A percentile compares a stretch with the other conserved stretches of the same genome.
These are phyloP conservation scores for Saguinus imperator DNA, from an alignment of 2,113 vertebrate species.

Conservation along the genomic window DNA sequence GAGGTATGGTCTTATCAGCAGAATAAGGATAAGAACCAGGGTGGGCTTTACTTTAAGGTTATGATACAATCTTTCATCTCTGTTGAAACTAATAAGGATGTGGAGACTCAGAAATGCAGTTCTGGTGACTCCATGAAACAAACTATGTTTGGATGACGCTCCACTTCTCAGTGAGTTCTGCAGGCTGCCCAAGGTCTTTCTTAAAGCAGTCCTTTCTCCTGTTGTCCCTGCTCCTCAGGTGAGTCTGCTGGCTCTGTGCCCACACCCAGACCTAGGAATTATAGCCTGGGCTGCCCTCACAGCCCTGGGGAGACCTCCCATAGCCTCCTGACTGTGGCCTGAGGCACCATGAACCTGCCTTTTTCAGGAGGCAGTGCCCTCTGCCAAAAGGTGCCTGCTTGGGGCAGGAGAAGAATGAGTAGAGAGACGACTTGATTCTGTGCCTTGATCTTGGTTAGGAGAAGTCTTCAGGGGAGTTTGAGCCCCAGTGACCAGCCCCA, in stretches of 20 bases:
- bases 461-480: background rate
- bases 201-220: background rate
- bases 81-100: background rate
- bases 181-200: background rate
- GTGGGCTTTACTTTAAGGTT: background rate
- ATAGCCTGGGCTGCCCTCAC: background rate
- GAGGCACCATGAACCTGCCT: background rate
- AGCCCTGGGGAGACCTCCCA: background rate
- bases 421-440: conserved; percentile 12
- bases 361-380: background rate
- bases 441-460: conserved; percentile 34
- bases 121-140: background rate
- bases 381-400: background rate
- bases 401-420: background rate
- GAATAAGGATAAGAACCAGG: background rate
- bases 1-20: background rate
- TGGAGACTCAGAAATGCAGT: background rate
- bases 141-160: background rate
- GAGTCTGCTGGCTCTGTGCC: conserved; percentile 32
- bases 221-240: background rate
- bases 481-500: conserved; percentile 38
- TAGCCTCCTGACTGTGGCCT: background rate
- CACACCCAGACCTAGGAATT: background rate
- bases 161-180: background rate
- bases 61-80: background rate